These are phyloP conservation scores for Dryoscopus gambensis DNA, from an alignment of 2,113 vertebrate species.

Conservation along the genomic window DNA sequence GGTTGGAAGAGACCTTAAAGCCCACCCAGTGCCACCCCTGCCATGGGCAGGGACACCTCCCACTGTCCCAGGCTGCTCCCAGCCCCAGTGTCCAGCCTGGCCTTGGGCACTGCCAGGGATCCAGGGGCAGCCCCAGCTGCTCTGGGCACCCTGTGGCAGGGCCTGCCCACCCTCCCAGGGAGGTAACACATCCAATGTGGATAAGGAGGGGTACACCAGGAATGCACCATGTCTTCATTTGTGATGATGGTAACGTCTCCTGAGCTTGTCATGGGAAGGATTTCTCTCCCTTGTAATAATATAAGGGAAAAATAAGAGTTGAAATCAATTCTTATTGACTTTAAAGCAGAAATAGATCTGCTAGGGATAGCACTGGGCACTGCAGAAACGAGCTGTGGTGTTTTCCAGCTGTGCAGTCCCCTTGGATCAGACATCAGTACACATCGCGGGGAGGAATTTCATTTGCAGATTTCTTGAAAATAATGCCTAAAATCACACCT, in stretches of 20 bases:
- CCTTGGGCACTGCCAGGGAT: background rate
- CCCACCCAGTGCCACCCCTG: rapidly evolving
- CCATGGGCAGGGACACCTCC: background rate
- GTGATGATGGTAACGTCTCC: background rate
- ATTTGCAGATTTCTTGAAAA: background rate
- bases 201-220: background rate
- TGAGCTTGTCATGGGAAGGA: background rate
- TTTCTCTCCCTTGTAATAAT: background rate
- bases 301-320: background rate
- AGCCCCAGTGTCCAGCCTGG: background rate
- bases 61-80: background rate
- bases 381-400: background rate
- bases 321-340: background rate
- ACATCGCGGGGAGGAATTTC: background rate
- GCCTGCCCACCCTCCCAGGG: rapidly evolving
- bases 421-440: background rate
- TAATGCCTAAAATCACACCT: background rate
- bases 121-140: background rate
- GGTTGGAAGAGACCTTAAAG: background rate
- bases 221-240: background rate
- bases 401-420: background rate
- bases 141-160: background rate
- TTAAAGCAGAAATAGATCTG: background rate
- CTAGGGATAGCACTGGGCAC: background rate
- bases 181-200: background rate